These are phyloP conservation scores for Emydocephalus ijimae DNA, from an alignment of 2,113 vertebrate genomes.

Conservation along the genomic window DNA sequence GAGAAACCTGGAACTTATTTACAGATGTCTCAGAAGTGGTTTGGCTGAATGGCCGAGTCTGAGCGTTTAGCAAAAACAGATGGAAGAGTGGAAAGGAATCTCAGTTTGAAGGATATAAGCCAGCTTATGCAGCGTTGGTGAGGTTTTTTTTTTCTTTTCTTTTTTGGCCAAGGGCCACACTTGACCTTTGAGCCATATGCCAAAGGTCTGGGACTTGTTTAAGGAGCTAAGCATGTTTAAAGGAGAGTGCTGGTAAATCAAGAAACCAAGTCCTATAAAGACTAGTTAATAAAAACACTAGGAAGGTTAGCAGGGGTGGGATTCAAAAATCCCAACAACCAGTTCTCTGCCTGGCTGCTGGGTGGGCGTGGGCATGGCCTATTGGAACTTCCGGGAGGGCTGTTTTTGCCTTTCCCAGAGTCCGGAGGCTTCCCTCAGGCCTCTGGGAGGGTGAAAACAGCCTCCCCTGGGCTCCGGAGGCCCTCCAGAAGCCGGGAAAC, in stretches of 20 bases:
- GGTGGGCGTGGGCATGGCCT: no score
- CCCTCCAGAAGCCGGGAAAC: no score
- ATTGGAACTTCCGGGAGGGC: no score
- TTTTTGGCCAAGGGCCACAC: not conserved
- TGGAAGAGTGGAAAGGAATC: not conserved
- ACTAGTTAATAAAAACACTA: not conserved
- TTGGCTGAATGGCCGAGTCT: not conserved
- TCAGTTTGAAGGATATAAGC: not conserved
- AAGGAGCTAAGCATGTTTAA: not conserved
- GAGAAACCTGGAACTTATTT: constrained; percentile 4
- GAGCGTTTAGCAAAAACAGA: fast-evolving
- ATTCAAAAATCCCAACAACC: no score
- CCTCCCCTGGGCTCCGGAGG: no score
- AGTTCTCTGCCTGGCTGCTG: no score
- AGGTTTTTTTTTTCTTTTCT: constrained; percentile 26
- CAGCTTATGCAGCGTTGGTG: not conserved
- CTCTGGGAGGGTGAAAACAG: no score
- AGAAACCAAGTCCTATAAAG: not conserved
- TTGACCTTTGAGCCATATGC: not conserved
- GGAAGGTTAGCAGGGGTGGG: not conserved
- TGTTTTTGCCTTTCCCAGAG: no score
- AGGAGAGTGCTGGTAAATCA: not conserved
- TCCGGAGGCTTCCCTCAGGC: no score
- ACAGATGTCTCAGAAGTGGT: not conserved
- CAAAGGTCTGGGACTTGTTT: not conserved